Evolutionary conservation across 2,888 invertebrate genomes (phyloP), one percentile per base, ranked within the genome.

Genomic region (Trachelus iudaicus): DNA sequence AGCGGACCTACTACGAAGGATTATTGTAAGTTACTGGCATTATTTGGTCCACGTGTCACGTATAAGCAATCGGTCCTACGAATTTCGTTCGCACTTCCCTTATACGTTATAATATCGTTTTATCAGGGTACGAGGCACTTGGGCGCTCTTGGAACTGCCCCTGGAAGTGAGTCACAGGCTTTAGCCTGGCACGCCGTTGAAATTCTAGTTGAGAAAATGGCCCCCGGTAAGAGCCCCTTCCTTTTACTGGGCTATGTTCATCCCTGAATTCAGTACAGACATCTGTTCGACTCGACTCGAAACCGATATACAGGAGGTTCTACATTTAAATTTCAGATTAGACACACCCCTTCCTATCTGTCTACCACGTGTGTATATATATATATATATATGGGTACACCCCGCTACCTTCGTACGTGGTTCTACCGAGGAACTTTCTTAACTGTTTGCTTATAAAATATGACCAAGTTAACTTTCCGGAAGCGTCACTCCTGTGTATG

Each of bases 261-360:
- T 23, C 23, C 56, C 23, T 56, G 9, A 56, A 56, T 56, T 56
- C 23, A 56, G 56, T 31, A n/a, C n/a, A 76, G 76, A 78, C 78
- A 76, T 78, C 76, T 78, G 78, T 78, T 78, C 76, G 69, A 56
- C 73, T 71, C 75, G 73, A 76, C 69, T 75, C 76, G 75, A 78
- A 78, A 69, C 76, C 73, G 76, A 78, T 78, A 76, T 73, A 78
- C 76, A 76, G 76, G 69, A 75, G 78, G 56, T 35, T 76, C 34
- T 37, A 69, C 78, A 78, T 78, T 78, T 78, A 78, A 78, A 78
- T 78, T 78, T 78, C 73, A 78, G 76, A 78, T 78, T 40, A 78
- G 78, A 71, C 30, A 30, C 37, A 71, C 71, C 31, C 34, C 34
- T 31, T 71, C 33, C 30, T 71, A 31, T 33, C 71, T 71, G 4